Percentiles rank a stretch among this genome's conserved stretches.
Evolutionary conservation across 64 coral and sea anemone genomes (phyloP).

Genomic region (Porites australiensis): DNA sequence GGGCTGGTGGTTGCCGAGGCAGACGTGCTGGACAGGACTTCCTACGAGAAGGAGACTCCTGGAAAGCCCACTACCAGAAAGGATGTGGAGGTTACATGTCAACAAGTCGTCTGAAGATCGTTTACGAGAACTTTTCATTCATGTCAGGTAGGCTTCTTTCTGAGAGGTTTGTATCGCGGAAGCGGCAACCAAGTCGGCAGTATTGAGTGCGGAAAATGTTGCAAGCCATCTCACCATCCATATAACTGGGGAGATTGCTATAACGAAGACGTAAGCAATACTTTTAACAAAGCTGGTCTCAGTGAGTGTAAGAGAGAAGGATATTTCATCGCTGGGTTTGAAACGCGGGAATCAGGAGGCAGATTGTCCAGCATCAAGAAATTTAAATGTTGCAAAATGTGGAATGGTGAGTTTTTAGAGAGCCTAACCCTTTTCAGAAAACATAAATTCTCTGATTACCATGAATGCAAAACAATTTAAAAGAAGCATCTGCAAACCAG

Average conservation of each 20-base stretch:
- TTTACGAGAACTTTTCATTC: slow-evolving; percentile 53
- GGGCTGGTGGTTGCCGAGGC: slow-evolving; percentile 49
- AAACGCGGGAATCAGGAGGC: neutral
- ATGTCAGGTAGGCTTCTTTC: slow-evolving; percentile 37
- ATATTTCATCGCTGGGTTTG: slow-evolving; percentile 7
- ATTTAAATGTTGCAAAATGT: slow-evolving; percentile 52
- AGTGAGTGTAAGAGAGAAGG: slow-evolving; percentile 31
- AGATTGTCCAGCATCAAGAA: slow-evolving; percentile 36
- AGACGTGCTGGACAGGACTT: slow-evolving; percentile 51
- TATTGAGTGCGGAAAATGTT: slow-evolving; percentile 54
- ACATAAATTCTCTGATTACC: too few species aligned
- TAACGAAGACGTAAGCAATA: slow-evolving; percentile 18
- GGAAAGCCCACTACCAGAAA: slow-evolving; percentile 48
- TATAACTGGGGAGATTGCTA: slow-evolving; percentile 16
- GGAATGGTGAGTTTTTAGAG: slow-evolving; percentile 2
- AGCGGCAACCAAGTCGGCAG: slow-evolving; percentile 12
- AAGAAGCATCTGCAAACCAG: too few species aligned
- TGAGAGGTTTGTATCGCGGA: slow-evolving; percentile 26
- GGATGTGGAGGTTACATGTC: slow-evolving; percentile 49
- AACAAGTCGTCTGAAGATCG: slow-evolving; percentile 35
- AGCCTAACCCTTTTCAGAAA: too few species aligned
- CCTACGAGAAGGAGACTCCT: slow-evolving; percentile 42
- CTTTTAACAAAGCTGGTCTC: slow-evolving; percentile 15
- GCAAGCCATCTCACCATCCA: slow-evolving; percentile 26
- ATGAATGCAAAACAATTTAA: too few species aligned